These are phyloP conservation scores for Zeus faber DNA, from an alignment of 2,113 vertebrate genomes.

Conservation along the genomic window DNA sequence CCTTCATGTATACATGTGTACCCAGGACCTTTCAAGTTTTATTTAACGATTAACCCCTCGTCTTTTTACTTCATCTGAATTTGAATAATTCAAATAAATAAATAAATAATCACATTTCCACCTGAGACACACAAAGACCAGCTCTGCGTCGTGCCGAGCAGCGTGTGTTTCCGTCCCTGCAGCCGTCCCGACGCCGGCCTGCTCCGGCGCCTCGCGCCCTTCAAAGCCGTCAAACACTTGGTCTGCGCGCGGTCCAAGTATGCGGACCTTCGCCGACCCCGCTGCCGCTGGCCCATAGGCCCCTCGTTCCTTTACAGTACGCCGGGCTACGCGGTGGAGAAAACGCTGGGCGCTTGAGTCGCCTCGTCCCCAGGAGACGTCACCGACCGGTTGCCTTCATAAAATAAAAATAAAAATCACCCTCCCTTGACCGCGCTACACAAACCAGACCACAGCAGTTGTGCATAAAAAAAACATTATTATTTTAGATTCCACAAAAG, in stretches of 20 bases:
- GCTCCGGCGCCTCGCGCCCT: constrained; percentile 90
- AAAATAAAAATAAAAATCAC: too few relatives aligned
- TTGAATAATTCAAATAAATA: neutral
- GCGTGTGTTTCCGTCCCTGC: constrained; percentile 46
- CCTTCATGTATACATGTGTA: neutral
- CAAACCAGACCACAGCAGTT: neutral
- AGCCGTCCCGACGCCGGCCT: constrained; percentile 90
- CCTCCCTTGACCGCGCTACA: too few relatives aligned
- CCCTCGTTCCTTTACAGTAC: constrained; percentile 91
- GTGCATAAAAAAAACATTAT: too few relatives aligned
- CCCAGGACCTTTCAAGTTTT: too few relatives aligned
- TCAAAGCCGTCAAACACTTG: constrained; percentile 89
- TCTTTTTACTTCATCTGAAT: too few relatives aligned
- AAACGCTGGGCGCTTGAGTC: constrained; percentile 83
- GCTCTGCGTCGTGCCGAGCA: neutral
- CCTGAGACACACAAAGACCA: too few relatives aligned
- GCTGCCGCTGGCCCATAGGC: constrained; percentile 80
- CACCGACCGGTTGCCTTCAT: too few relatives aligned
- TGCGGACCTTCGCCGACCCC: constrained; percentile 86
- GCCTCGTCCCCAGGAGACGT: constrained; percentile 18
- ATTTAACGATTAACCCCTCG: too few relatives aligned
- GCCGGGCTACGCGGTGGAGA: constrained; percentile 93
- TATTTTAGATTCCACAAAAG: too few relatives aligned
- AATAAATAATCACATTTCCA: too few relatives aligned
- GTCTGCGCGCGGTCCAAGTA: constrained; percentile 91